phyloP scores from a whole-genome alignment of 2,888 invertebrate species.

The Acanthosepion lycidas region DNA sequence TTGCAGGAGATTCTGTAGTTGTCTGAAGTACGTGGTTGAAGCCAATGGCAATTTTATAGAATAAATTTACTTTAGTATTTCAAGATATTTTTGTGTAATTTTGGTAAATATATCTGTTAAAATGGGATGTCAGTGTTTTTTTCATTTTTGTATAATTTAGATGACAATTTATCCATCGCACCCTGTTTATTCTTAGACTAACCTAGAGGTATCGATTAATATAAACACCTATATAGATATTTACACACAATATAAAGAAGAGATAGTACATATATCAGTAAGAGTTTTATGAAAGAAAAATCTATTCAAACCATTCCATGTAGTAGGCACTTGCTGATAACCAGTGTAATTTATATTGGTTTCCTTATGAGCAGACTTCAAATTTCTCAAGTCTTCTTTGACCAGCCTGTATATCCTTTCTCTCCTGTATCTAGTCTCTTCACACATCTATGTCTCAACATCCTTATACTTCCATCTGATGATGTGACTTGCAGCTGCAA shows the following conservation, averaged over 20 bases:
- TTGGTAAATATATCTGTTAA: too few relatives aligned
- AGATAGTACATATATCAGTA: neutral
- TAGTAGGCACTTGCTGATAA: neutral
- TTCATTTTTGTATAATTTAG: too few relatives aligned
- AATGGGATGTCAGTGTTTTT: too few relatives aligned
- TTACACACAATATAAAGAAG: neutral
- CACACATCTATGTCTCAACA: neutral
- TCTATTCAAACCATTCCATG: neutral
- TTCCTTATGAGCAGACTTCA: neutral
- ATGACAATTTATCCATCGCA: too few relatives aligned
- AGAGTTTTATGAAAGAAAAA: neutral
- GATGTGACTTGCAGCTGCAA: constrained; percentile 13
- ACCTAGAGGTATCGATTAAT: neutral
- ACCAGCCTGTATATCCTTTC: too few relatives aligned
- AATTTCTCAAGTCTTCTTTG: neutral
- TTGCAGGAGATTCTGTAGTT: too few relatives aligned
- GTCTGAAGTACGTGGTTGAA: too few relatives aligned
- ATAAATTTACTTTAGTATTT: too few relatives aligned
- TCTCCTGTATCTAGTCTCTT: neutral
- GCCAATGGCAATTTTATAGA: too few relatives aligned
- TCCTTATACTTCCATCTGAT: neutral
- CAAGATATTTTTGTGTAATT: too few relatives aligned
- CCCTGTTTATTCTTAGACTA: too few relatives aligned
- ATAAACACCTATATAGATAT: neutral
- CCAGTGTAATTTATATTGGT: neutral